Evolutionary conservation across 2,113 vertebrate species (phyloP).

Genomic region (Mustelus asterias): DNA sequence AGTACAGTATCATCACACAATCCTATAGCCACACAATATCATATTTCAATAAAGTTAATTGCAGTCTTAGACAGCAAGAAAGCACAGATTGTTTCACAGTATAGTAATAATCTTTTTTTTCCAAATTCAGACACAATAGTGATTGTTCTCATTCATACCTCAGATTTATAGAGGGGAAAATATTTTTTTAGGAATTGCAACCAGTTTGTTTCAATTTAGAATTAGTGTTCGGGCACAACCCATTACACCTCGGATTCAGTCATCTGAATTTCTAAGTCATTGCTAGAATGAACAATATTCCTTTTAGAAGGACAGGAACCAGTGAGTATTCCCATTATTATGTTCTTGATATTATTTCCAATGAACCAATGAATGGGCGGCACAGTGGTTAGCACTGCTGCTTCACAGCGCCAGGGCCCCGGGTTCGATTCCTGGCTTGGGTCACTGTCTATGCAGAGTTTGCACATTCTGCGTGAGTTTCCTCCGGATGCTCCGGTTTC

Average conservation of each 20-base stretch:
- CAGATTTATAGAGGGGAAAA: not conserved
- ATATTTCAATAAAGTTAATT: conserved; percentile 7
- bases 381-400: no score
- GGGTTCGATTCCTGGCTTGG: no score
- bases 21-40: not conserved
- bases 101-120: not conserved
- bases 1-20: not conserved
- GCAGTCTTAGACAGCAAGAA: not conserved
- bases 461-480: no score
- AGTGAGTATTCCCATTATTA: not conserved
- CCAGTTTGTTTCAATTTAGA: not conserved
- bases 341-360: not conserved
- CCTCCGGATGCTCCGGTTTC: no score
- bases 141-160: not conserved
- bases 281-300: not conserved
- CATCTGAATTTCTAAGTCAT: not conserved
- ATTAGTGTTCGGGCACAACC: not conserved
- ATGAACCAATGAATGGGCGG: no score
- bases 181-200: not conserved
- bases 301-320: not conserved
- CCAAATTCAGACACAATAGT: not conserved
- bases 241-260: not conserved
- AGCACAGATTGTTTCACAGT: not conserved
- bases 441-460: no score
- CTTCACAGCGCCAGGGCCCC: no score